A percentile compares a stretch with the other conserved stretches of the same genome.
phyloP scores from a whole-genome alignment of 2,888 invertebrate genomes.

The Tortrix viridana region DNA sequence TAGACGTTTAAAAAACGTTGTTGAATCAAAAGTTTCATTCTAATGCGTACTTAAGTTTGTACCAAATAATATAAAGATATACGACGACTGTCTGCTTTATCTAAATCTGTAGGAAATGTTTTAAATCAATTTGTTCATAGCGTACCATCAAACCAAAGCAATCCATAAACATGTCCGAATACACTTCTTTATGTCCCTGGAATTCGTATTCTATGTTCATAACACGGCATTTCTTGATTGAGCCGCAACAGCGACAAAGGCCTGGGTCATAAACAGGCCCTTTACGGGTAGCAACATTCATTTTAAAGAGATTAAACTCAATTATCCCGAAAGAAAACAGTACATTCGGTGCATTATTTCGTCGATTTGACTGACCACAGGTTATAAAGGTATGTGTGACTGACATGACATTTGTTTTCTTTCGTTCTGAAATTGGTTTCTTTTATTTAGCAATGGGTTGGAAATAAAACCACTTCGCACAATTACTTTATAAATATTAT shows the following conservation, averaged over 20 bases:
- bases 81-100: no score
- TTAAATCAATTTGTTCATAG: neutral
- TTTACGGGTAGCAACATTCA: conserved; percentile 33
- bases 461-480: no score
- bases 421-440: neutral
- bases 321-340: conserved; percentile 1
- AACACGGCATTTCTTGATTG: conserved; percentile 46
- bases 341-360: neutral
- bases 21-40: no score
- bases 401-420: conserved; percentile 3
- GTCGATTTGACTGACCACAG: neutral
- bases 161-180: conserved; percentile 54
- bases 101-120: neutral
- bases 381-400: neutral
- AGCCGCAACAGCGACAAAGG: conserved; percentile 47
- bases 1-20: no score
- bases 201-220: conserved; percentile 42
- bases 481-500: no score
- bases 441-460: neutral
- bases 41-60: no score
- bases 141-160: conserved; percentile 72
- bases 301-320: conserved; percentile 11
- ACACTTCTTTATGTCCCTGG: conserved; percentile 43
- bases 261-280: conserved; percentile 39
- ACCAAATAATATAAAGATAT: no score